Percentiles rank a stretch among this genome's conserved stretches.
Evolutionary conservation across 2,888 invertebrate species (phyloP).

Genomic region (Galeruca laticollis): DNA sequence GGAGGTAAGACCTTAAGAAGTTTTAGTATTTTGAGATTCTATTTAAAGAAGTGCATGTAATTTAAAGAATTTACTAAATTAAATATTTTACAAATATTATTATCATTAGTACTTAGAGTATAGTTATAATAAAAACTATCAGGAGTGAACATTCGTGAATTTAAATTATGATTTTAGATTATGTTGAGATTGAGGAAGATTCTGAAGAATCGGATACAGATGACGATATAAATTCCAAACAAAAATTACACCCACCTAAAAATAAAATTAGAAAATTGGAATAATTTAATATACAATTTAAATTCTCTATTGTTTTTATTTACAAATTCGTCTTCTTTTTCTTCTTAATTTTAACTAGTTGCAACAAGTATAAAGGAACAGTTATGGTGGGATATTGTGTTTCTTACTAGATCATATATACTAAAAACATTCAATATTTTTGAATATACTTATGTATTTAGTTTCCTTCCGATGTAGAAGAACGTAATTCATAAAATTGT

Average conservation of each 20-base stretch:
- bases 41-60: background rate
- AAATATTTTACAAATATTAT: too few species aligned
- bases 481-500: too few species aligned
- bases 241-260: slow-evolving; percentile 20
- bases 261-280: slow-evolving; percentile 21
- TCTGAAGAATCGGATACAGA: slow-evolving; percentile 42
- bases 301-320: slow-evolving; percentile 10
- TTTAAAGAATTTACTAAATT: too few species aligned
- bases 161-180: background rate
- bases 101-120: background rate
- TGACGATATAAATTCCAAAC: slow-evolving; percentile 32
- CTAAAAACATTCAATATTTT: too few species aligned
- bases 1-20: slow-evolving; percentile 23
- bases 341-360: too few species aligned
- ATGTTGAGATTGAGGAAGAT: slow-evolving; percentile 32
- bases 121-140: too few species aligned
- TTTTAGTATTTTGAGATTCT: slow-evolving; percentile 8
- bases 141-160: background rate
- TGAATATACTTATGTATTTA: too few species aligned
- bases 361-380: too few species aligned
- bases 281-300: background rate
- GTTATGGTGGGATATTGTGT: too few species aligned
- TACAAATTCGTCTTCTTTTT: slow-evolving; percentile 31
- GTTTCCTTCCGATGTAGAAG: too few species aligned
- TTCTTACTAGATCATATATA: too few species aligned